These are phyloP conservation scores for Cyphomyrus plagiostoma DNA, from an alignment of 2,113 vertebrate species.

Conservation along the genomic window DNA sequence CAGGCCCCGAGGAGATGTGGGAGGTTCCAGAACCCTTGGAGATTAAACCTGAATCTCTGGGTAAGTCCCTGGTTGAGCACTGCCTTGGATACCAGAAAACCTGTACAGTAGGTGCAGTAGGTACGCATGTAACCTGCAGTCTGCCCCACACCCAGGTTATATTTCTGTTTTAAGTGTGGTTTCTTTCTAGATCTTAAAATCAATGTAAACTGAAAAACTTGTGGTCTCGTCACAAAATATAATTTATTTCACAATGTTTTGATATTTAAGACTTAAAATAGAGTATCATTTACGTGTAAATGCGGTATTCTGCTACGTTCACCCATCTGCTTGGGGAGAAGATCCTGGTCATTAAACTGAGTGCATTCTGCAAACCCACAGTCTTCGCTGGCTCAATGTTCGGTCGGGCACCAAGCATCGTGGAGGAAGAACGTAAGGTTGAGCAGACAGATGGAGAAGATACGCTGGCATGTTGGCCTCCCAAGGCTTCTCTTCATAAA, in stretches of 20 bases:
- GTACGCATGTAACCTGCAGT: background rate
- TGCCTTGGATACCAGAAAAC: background rate
- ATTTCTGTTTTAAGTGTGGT: background rate
- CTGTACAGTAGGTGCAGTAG: background rate
- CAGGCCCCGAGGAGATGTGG: constrained; percentile 54
- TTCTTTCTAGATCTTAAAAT: background rate
- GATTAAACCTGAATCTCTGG: constrained; percentile 25
- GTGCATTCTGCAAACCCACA: constrained; percentile 24
- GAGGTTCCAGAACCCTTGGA: constrained; percentile 55
- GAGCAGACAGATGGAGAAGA: constrained; percentile 41
- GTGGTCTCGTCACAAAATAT: background rate
- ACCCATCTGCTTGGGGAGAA: background rate
- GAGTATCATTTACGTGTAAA: background rate
- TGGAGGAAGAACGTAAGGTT: constrained; percentile 29
- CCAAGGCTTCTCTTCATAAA: constrained; percentile 46
- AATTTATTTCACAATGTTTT: background rate
- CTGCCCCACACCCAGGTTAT: background rate
- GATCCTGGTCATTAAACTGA: background rate
- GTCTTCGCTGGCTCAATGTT: constrained; percentile 16
- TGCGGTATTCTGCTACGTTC: background rate
- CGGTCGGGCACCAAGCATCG: constrained; percentile 14
- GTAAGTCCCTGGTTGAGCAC: constrained; percentile 17
- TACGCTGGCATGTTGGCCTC: constrained; percentile 60
- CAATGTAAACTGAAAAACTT: background rate
- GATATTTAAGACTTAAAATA: background rate